Evolutionary conservation across 1,140 invertebrate genomes (phyloP), one percentile per base, ranked within the genome.

Genomic region (Lepidotrigona ventralis): DNA sequence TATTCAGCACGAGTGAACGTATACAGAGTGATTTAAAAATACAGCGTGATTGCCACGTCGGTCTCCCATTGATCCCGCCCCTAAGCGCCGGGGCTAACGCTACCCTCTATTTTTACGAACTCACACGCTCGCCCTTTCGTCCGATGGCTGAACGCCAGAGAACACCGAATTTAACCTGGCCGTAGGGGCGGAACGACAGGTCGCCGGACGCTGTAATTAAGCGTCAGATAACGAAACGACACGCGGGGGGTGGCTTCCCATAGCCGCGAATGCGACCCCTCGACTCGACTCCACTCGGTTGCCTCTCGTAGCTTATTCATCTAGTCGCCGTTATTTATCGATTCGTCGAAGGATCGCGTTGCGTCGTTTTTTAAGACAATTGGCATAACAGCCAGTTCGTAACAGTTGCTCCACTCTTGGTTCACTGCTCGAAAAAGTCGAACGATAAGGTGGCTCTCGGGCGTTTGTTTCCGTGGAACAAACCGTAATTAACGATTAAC

Each of bases 181-280:
- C 8, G 56, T 33, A 26, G 17, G 19, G 51, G 51, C 29, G 66
- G 53, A 58, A 56, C 63, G 63, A 78, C 53, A 70, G 77, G 56
- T 79, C 51, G 51, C 21, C 33, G 53, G 51, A 26, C 56, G 39
- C 6, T 26, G 79, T 80, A 80, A 80, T 80, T 80, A 80, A 72
- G 69, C 79, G 56, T 33, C 39, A 53, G 79, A 80, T 63, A 73
- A 46, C 54, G 70, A 33, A 80, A 73, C 69, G 68, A 63, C 70
- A 72, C 39, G 56, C 39, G 39, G 56, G 56, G 56, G 39, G 79
- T 63, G 66, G 77, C 21, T 60, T 60, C 23, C 23, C 21, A 60
- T 2, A 39, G 29, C 33, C 26, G 23, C 19, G 23, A 73, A 71
- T 21, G n/a, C 58, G 21, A 60, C 51, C 69, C 69, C 53, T 17